A percentile compares a stretch with the other conserved stretches of the same genome.
Evolutionary conservation across 2,113 vertebrate species (phyloP).

Genomic region (Ochotona curzoniae): DNA sequence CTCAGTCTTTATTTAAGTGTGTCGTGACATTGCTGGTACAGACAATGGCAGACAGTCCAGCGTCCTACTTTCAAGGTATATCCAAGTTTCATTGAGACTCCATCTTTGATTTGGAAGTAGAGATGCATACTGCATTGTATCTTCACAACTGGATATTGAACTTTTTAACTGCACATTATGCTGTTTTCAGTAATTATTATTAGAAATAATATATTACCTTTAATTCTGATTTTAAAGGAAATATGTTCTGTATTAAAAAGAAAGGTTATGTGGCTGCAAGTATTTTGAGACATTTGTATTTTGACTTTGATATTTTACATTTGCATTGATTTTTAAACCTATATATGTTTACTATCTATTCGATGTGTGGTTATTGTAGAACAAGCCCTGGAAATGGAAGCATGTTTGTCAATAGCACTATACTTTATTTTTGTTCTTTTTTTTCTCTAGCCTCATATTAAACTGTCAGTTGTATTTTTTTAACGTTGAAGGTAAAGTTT

Average conservation of each 20-base stretch:
- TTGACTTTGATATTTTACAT: conserved; percentile 4
- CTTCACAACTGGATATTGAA: no score
- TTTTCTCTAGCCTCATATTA: background rate
- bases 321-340: conserved; percentile 10
- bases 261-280: background rate
- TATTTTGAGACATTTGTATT: conserved; percentile 18
- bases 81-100: no score
- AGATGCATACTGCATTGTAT: no score
- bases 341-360: background rate
- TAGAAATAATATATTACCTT: background rate
- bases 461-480: background rate
- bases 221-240: conserved; percentile 37
- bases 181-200: conserved; percentile 28
- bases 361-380: background rate
- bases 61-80: no score
- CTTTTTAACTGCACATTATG: conserved; percentile 31
- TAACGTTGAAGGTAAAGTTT: conserved; percentile 13
- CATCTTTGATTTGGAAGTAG: no score
- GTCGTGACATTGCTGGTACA: no score
- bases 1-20: no score
- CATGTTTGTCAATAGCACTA: background rate
- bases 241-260: background rate
- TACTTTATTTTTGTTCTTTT: background rate
- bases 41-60: no score
- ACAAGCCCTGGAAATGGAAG: background rate